A percentile compares a stretch with the other conserved stretches of the same genome.
phyloP scores from a whole-genome alignment of 1,140 invertebrate species.

The Leptopilina boulardi region DNA sequence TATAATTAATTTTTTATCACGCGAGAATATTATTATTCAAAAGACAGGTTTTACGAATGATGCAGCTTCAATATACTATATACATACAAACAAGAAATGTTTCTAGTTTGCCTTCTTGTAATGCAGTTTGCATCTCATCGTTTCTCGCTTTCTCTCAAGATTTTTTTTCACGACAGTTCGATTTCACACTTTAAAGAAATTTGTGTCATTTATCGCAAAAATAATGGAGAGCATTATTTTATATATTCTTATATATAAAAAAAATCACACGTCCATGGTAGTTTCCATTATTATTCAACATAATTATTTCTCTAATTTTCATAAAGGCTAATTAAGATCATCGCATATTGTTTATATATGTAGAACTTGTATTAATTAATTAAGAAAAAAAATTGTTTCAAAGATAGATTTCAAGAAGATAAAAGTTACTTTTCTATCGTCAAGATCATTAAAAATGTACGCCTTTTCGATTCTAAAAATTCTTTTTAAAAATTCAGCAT shows the following conservation, averaged over 20 bases:
- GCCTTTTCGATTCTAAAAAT: neutral
- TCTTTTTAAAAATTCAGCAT: neutral
- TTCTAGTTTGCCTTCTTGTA: conserved; percentile 13
- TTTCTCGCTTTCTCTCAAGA: conserved; percentile 55
- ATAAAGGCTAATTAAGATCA: neutral
- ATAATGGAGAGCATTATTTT: conserved; percentile 5
- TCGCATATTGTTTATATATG: too few relatives aligned
- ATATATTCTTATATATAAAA: neutral
- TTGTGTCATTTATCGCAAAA: neutral
- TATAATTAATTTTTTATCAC: neutral
- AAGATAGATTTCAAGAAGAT: neutral
- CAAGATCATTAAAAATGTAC: neutral
- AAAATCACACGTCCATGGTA: neutral
- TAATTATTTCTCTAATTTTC: neutral
- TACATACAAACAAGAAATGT: neutral
- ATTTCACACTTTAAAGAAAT: conserved; percentile 22
- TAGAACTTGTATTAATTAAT: neutral
- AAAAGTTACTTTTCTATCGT: neutral
- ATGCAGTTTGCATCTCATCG: conserved; percentile 50
- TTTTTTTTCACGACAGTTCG: conserved; percentile 46
- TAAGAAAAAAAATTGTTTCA: neutral
- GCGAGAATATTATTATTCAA: neutral
- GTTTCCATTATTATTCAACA: neutral
- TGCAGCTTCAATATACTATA: neutral
- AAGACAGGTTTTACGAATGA: neutral